phyloP scores from a whole-genome alignment of 2,888 invertebrate genomes.

The Netelia fuscicornis region DNA sequence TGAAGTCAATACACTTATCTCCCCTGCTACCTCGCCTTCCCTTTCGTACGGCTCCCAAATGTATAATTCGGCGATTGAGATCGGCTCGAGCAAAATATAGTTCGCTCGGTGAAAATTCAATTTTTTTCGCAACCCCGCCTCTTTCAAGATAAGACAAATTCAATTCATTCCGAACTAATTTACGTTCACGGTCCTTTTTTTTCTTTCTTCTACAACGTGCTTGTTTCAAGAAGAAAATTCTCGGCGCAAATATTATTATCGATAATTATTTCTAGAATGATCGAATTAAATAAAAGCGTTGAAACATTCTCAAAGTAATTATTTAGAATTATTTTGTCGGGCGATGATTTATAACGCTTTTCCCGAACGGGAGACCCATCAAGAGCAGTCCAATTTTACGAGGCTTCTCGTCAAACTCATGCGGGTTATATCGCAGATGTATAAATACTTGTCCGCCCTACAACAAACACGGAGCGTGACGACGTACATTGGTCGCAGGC shows the following conservation, averaged over 20 bases:
- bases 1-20: conserved; percentile 61
- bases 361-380: neutral
- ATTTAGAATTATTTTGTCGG: neutral
- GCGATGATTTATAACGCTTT: neutral
- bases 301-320: neutral
- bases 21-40: neutral
- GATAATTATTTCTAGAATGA: neutral
- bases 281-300: neutral
- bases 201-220: neutral
- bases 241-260: no score
- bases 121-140: conserved; percentile 22
- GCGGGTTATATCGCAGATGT: conserved; percentile 21
- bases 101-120: conserved; percentile 45
- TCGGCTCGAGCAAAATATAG: conserved; percentile 54
- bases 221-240: neutral
- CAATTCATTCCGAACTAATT: neutral
- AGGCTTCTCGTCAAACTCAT: conserved; percentile 24
- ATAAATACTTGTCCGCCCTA: conserved; percentile 29
- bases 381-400: conserved; percentile 14
- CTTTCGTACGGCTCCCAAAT: conserved; percentile 41
- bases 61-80: conserved; percentile 53
- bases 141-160: conserved; percentile 29
- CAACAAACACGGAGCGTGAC: conserved; percentile 21
- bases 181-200: neutral
- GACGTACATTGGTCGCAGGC: conserved; percentile 12